phyloP scores from a whole-genome alignment of 2,888 invertebrate genomes.

The Lysandra coridon region DNA sequence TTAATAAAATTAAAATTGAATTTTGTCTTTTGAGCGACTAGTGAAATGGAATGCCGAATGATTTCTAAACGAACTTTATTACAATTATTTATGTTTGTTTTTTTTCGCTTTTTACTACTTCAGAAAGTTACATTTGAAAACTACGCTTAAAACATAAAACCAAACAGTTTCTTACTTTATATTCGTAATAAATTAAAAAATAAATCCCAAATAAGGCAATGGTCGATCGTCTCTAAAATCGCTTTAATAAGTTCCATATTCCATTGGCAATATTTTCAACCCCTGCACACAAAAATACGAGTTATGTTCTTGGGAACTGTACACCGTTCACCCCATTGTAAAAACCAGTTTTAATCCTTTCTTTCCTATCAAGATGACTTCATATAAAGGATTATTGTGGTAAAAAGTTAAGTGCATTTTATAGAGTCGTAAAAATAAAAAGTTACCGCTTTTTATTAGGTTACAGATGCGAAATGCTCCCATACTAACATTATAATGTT shows the following conservation, averaged over 20 bases:
- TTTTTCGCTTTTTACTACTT: no score
- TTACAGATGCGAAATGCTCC: not conserved
- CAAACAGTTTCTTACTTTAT: not conserved
- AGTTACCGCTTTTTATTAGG: not conserved
- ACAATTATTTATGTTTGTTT: no score
- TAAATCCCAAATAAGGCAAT: not conserved
- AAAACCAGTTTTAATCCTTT: constrained; percentile 17
- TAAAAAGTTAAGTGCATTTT: constrained; percentile 30
- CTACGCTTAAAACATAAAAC: not conserved
- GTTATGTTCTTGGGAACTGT: constrained; percentile 67
- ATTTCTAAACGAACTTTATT: no score
- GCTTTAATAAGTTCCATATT: constrained; percentile 40
- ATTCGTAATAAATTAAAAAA: not conserved
- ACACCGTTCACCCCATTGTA: constrained; percentile 46
- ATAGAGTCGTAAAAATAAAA: not conserved
- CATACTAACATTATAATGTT: no score
- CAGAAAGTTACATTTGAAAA: no score
- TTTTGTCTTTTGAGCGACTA: no score
- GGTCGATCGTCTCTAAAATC: not conserved
- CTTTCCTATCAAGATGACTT: constrained; percentile 6
- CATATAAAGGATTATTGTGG: constrained; percentile 25
- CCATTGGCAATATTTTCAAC: not conserved
- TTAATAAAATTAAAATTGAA: no score
- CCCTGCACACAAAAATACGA: constrained; percentile 52
- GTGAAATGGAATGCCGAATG: no score